phyloP scores from a whole-genome alignment of 1,140 invertebrate species.

The Zaprionus africanus region DNA sequence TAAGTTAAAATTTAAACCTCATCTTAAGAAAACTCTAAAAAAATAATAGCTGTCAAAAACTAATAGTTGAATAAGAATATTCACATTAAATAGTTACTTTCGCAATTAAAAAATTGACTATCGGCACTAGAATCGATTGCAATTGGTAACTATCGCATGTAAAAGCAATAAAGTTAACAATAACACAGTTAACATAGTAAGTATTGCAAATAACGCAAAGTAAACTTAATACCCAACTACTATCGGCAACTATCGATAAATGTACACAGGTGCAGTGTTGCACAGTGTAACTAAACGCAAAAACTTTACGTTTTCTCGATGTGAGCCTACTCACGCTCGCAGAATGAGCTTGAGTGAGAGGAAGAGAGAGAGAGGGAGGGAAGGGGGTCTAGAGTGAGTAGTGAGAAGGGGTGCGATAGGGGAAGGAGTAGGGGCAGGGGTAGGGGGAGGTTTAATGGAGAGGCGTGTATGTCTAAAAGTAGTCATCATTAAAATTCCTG shows the following conservation, averaged over 20 bases:
- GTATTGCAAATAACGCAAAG: not conserved
- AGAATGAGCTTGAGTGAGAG: constrained; percentile 1
- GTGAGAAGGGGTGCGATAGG: not conserved
- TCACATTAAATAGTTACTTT: no score
- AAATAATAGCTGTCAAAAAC: no score
- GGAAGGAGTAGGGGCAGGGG: not conserved
- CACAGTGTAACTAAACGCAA: constrained; percentile 40
- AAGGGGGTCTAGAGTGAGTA: not conserved
- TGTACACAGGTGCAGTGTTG: constrained; percentile 1
- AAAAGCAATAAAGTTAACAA: not conserved
- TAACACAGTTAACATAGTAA: no score
- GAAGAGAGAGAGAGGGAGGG: not conserved
- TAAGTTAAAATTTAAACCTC: no score
- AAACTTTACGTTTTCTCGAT: constrained; percentile 48
- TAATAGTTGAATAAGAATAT: no score
- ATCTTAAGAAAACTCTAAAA: no score
- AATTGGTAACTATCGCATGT: not conserved
- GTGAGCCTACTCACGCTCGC: constrained; percentile 26
- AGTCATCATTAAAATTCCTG: constrained; percentile 81
- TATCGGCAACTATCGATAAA: not conserved
- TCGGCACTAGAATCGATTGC: not conserved
- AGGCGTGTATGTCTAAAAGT: constrained; percentile 82
- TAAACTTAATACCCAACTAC: not conserved
- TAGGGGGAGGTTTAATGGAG: constrained; percentile 53
- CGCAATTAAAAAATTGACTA: no score